These are phyloP conservation scores for Psittacula echo DNA, from an alignment of 2,797 vertebrate species.

Conservation along the genomic window DNA sequence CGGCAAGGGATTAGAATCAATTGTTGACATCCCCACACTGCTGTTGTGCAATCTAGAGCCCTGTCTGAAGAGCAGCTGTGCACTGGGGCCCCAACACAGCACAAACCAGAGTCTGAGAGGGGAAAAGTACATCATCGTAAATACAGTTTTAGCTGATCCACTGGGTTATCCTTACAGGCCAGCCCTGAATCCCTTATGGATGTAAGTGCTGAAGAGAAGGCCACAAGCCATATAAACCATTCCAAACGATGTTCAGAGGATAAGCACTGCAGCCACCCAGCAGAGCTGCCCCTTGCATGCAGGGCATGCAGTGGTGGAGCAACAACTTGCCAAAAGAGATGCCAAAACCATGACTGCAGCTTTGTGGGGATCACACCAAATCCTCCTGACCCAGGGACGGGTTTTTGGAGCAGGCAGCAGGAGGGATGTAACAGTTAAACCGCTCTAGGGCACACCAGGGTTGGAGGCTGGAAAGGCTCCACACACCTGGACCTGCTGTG, in stretches of 20 bases:
- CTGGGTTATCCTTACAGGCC: not conserved
- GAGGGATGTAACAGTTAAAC: conserved; percentile 55
- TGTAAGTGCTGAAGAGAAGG: not conserved
- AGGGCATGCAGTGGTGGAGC: not conserved
- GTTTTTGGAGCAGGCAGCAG: not conserved
- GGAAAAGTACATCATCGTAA: not conserved
- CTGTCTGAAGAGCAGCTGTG: conserved; percentile 43
- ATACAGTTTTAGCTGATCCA: not conserved
- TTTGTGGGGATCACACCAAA: rapidly evolving
- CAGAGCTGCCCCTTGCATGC: not conserved
- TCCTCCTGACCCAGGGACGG: not conserved
- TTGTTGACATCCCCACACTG: not conserved
- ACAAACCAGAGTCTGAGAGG: not conserved
- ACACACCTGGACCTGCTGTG: conserved; percentile 35
- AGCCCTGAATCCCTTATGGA: not conserved
- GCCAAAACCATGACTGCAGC: not conserved
- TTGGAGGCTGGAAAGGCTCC: not conserved
- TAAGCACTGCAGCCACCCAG: not conserved
- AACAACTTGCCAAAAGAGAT: not conserved
- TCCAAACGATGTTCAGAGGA: not conserved
- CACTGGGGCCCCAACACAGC: not conserved
- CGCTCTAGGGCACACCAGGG: not conserved
- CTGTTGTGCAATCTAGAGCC: not conserved
- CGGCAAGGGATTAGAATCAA: not conserved
- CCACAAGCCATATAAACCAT: not conserved